Conservation (phyloP, 2,797 vertebrate genomes). For the Leucoraja ocellata region DNA sequence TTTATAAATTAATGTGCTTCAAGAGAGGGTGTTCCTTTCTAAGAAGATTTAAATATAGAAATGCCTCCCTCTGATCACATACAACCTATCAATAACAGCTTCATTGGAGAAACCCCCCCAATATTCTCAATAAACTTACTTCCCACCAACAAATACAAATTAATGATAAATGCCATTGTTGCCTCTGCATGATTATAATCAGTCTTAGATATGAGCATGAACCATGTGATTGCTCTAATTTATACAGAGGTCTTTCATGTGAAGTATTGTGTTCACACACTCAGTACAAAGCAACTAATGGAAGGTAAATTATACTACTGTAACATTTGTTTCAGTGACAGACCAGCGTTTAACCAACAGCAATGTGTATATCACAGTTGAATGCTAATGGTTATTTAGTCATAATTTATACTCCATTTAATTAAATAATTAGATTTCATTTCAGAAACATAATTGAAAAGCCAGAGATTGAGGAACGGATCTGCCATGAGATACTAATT, state of each 20-base stretch:
- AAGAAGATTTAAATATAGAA: too few relatives aligned
- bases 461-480: neutral
- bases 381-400: neutral
- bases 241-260: neutral
- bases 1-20: too few relatives aligned
- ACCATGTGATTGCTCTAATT: neutral
- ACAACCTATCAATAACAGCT: too few relatives aligned
- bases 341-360: neutral
- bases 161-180: neutral
- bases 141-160: neutral
- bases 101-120: neutral
- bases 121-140: neutral
- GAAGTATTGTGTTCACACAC: neutral
- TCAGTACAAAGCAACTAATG: conserved; percentile 7
- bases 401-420: neutral
- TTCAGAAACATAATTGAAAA: neutral
- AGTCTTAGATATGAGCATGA: neutral
- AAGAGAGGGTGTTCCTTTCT: too few relatives aligned
- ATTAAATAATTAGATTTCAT: neutral
- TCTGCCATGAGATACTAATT: neutral
- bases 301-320: neutral
- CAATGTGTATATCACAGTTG: neutral
- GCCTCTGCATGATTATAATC: neutral
- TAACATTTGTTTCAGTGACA: neutral
- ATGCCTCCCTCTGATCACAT: too few relatives aligned